Conservation (phyloP, 2,797 vertebrate species). For the Sciaenops ocellatus region DNA sequence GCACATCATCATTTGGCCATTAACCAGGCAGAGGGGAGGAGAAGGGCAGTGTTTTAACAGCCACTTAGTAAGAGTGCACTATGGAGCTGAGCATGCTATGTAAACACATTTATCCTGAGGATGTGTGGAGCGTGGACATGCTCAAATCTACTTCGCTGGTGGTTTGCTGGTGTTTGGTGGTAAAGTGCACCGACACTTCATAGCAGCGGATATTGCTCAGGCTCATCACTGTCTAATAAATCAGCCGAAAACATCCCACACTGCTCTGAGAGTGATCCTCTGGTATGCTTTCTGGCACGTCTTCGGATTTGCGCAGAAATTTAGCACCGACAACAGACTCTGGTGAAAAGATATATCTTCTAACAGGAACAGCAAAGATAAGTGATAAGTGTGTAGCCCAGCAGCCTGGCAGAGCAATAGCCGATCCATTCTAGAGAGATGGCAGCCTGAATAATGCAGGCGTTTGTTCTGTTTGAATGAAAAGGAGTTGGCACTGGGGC, state of each 20-base stretch:
- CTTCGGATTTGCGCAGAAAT: constrained; percentile 34
- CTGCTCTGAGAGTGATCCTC: constrained; percentile 38
- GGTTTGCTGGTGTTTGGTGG: constrained; percentile 21
- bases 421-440: constrained; percentile 68
- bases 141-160: constrained; percentile 48
- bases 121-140: constrained; percentile 50
- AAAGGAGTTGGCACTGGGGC: constrained; percentile 75
- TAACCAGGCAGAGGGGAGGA: constrained; percentile 57
- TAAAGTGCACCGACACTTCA: constrained; percentile 46
- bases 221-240: constrained; percentile 53
- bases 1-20: constrained; percentile 73
- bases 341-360: constrained; percentile 49
- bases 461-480: constrained; percentile 78
- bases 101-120: constrained; percentile 65
- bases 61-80: constrained; percentile 63
- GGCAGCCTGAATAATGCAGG: constrained; percentile 79
- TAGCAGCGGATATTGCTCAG: constrained; percentile 38
- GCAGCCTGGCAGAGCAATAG: constrained; percentile 61
- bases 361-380: constrained; percentile 65
- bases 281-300: constrained; percentile 37
- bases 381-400: constrained; percentile 60
- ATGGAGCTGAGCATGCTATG: constrained; percentile 51
- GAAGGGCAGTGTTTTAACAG: constrained; percentile 51
- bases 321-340: constrained; percentile 33
- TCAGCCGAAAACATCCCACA: constrained; percentile 40